Percentiles rank a stretch among this genome's conserved stretches.
Conservation (phyloP, 92 coral and sea anemone species). For the Muricea muricata region DNA sequence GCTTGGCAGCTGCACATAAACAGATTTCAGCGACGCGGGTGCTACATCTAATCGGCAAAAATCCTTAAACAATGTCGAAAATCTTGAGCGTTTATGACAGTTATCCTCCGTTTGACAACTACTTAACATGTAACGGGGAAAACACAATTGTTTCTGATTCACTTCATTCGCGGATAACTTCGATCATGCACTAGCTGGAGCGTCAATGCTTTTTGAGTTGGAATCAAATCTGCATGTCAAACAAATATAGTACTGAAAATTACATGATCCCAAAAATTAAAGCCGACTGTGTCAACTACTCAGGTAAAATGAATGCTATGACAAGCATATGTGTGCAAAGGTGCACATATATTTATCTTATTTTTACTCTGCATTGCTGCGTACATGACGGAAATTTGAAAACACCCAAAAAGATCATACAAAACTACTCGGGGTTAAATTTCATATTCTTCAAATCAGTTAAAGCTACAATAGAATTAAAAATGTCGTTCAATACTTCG, state of each 20-base stretch:
- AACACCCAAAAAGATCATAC: constrained; percentile 35
- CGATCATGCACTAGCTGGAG: not conserved
- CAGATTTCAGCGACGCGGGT: not conserved
- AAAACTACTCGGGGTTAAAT: not conserved
- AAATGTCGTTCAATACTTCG: not conserved
- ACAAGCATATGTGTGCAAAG: not conserved
- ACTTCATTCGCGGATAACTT: not conserved
- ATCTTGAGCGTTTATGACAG: too few relatives aligned
- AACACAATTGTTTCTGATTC: not conserved
- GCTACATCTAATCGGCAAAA: not conserved
- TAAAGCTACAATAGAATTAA: not conserved
- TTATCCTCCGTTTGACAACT: not conserved
- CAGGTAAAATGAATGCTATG: not conserved
- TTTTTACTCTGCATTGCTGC: too few relatives aligned
- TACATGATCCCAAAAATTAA: too few relatives aligned
- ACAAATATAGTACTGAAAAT: too few relatives aligned
- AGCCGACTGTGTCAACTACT: too few relatives aligned
- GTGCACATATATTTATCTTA: too few relatives aligned
- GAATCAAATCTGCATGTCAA: constrained; percentile 30
- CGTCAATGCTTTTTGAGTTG: constrained; percentile 1
- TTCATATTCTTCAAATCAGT: not conserved
- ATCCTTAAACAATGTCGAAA: not conserved
- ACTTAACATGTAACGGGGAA: not conserved
- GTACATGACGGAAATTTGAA: not conserved
- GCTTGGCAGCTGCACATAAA: constrained; percentile 24